phyloP scores from a whole-genome alignment of 2,888 invertebrate genomes.

The Lathronympha strigana region DNA sequence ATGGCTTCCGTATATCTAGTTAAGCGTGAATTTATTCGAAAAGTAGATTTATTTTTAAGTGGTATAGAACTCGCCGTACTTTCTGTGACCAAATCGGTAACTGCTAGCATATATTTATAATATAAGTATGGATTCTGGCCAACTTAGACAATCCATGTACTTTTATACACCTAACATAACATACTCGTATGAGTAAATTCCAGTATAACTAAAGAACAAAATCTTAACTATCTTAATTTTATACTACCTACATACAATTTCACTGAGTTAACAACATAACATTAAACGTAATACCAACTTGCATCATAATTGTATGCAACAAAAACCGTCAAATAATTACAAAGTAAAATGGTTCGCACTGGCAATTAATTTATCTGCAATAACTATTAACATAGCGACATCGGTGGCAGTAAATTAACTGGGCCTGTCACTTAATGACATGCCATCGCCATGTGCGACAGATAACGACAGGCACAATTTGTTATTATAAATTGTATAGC shows the following conservation, averaged over 20 bases:
- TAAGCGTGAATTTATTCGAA: too few species aligned
- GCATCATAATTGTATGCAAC: conserved; percentile 22
- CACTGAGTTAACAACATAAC: not conserved
- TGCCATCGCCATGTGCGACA: conserved; percentile 21
- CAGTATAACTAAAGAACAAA: too few species aligned
- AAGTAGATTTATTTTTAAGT: too few species aligned
- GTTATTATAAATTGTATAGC: conserved; percentile 13
- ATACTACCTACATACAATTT: not conserved
- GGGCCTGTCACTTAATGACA: conserved; percentile 18
- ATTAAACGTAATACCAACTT: conserved; percentile 14
- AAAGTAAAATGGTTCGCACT: not conserved
- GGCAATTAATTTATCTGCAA: conserved; percentile 39
- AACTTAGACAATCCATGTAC: too few species aligned
- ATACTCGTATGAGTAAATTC: too few species aligned
- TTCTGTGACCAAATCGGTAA: too few species aligned
- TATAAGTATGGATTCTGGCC: too few species aligned
- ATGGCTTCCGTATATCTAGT: too few species aligned
- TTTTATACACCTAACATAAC: too few species aligned
- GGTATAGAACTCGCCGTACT: too few species aligned
- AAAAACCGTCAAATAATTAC: conserved; percentile 17
- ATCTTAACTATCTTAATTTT: too few species aligned
- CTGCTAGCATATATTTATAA: too few species aligned
- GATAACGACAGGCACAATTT: conserved; percentile 6
- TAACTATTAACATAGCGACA: conserved; percentile 35
- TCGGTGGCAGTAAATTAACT: conserved; percentile 18